Percentiles rank a stretch among this genome's conserved stretches.
phyloP scores from a whole-genome alignment of 2,888 invertebrate species.

The Eremobia ochroleuca region DNA sequence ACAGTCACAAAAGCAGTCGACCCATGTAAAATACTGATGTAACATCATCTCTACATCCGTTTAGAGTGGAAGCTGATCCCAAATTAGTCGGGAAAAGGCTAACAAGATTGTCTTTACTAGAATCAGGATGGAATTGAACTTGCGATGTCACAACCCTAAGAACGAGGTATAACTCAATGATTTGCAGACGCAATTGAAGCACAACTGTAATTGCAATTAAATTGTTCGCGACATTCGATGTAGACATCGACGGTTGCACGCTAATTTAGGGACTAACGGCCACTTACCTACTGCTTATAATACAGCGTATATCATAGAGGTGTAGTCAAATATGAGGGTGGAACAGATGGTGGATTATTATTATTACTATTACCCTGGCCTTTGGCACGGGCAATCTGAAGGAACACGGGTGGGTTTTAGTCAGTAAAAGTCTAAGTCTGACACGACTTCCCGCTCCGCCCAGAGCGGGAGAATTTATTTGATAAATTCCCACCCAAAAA shows the following conservation, averaged over 20 bases:
- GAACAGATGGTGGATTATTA: too few species aligned
- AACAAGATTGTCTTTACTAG: too few species aligned
- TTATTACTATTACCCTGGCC: too few species aligned
- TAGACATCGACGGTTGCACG: slow-evolving; percentile 58
- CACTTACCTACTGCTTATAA: slow-evolving; percentile 14
- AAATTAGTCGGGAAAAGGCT: neutral
- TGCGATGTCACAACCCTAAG: slow-evolving; percentile 51
- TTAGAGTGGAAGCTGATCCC: neutral
- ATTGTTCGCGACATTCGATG: slow-evolving; percentile 69
- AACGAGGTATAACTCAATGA: slow-evolving; percentile 68
- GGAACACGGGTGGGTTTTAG: too few species aligned
- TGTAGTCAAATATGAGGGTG: neutral
- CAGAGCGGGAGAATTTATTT: too few species aligned
- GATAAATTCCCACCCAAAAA: too few species aligned
- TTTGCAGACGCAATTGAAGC: slow-evolving; percentile 72
- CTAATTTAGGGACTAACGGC: slow-evolving; percentile 38
- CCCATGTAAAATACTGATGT: neutral
- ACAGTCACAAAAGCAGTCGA: too few species aligned
- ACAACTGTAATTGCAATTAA: slow-evolving; percentile 76
- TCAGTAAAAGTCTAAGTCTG: too few species aligned
- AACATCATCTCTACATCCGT: neutral
- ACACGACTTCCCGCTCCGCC: too few species aligned
- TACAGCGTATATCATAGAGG: neutral
- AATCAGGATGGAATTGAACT: neutral
- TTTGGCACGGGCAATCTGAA: too few species aligned